Percentiles rank a stretch among this genome's conserved stretches.
Evolutionary conservation across 2,113 vertebrate species (phyloP).

Genomic region (Nyctibius bracteatus): DNA sequence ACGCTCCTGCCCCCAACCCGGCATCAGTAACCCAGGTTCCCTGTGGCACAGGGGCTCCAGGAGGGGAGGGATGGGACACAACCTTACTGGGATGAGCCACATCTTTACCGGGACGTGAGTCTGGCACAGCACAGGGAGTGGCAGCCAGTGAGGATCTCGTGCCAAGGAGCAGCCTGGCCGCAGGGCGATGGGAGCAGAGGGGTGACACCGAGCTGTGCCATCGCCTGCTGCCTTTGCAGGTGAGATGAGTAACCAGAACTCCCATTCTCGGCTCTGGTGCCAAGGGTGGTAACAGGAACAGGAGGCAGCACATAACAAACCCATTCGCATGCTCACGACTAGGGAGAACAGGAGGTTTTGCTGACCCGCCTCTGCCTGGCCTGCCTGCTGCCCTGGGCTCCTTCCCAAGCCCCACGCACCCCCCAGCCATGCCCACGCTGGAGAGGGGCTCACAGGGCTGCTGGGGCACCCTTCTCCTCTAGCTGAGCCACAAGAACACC

Average conservation of each 20-base stretch:
- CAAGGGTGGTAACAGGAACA: background rate
- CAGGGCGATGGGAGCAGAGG: fast-evolving
- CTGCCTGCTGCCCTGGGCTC: background rate
- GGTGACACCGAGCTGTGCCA: background rate
- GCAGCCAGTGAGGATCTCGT: fast-evolving
- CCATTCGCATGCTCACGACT: background rate
- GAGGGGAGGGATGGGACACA: background rate
- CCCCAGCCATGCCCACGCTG: fast-evolving
- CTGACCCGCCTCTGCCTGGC: background rate
- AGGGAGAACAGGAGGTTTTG: background rate
- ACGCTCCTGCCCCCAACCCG: fast-evolving
- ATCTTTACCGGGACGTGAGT: background rate
- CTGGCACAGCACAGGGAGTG: background rate
- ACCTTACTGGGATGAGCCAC: background rate
- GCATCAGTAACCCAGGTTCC: fast-evolving
- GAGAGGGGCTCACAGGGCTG: background rate
- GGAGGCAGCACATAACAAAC: background rate
- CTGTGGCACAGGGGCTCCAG: fast-evolving
- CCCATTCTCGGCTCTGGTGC: background rate
- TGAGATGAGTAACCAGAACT: background rate
- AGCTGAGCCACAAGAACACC: background rate
- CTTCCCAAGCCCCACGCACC: fast-evolving
- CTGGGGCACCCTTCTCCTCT: background rate
- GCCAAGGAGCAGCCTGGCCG: fast-evolving
- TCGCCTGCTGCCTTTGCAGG: background rate